Conservation (phyloP, 2,888 invertebrate genomes). For the Branchellion lobata region DNA sequence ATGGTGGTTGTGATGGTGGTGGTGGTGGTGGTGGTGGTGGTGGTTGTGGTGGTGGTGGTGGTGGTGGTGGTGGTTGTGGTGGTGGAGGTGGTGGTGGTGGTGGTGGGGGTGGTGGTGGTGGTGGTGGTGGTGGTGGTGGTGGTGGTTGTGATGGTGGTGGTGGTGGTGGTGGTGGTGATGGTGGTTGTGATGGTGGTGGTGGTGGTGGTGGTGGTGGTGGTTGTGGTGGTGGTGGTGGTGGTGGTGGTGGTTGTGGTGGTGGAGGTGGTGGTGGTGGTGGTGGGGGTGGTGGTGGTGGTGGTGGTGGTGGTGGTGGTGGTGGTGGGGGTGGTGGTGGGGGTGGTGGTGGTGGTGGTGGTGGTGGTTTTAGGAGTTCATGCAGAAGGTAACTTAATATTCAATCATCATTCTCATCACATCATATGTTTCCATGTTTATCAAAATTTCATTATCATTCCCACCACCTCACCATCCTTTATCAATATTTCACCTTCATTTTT, state of each 20-base stretch:
- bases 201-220: slow-evolving; percentile 55
- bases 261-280: slow-evolving; percentile 50
- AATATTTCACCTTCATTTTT: no score
- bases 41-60: slow-evolving; percentile 55
- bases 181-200: slow-evolving; percentile 54
- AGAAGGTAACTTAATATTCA: no score
- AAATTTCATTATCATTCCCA: no score
- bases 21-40: slow-evolving; percentile 52
- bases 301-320: slow-evolving; percentile 54
- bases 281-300: slow-evolving; percentile 46
- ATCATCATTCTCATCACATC: no score
- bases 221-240: slow-evolving; percentile 53
- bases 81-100: slow-evolving; percentile 56
- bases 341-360: no score
- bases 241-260: slow-evolving; percentile 55
- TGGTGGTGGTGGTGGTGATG: slow-evolving; percentile 55
- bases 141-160: slow-evolving; percentile 53
- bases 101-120: slow-evolving; percentile 52
- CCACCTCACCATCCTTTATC: no score
- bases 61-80: slow-evolving; percentile 52
- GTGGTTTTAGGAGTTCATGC: no score
- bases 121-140: slow-evolving; percentile 56
- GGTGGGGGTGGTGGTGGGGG: slow-evolving; percentile 44
- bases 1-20: slow-evolving; percentile 55
- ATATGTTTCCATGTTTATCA: no score